Conservation (phyloP, 2,888 invertebrate genomes). For the Zelleria hepariella region DNA sequence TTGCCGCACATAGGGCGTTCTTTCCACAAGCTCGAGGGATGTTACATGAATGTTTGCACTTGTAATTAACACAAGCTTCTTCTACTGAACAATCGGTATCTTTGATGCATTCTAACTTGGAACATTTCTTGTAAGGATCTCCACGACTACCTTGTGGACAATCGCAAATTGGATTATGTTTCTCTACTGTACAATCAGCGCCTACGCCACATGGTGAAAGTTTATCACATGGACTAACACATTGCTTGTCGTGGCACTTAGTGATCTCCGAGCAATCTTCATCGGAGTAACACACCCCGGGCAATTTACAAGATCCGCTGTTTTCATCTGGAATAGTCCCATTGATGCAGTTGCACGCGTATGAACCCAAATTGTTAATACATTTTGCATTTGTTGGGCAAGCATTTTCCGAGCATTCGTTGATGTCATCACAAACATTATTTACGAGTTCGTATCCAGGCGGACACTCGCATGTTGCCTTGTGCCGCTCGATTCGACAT, state of each 20-base stretch:
- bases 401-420: conserved; percentile 84
- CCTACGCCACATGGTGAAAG: conserved; percentile 79
- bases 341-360: conserved; percentile 81
- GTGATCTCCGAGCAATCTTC: conserved; percentile 85
- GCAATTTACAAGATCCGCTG: conserved; percentile 81
- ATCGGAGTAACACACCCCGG: conserved; percentile 86
- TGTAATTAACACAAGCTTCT: conserved; percentile 83
- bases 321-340: conserved; percentile 84
- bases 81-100: conserved; percentile 81
- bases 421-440: conserved; percentile 81
- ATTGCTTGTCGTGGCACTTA: conserved; percentile 80
- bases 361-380: conserved; percentile 84
- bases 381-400: conserved; percentile 86
- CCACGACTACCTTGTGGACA: conserved; percentile 84
- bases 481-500: conserved; percentile 81
- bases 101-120: conserved; percentile 81
- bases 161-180: conserved; percentile 80
- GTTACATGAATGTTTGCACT: conserved; percentile 86
- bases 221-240: conserved; percentile 82
- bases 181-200: conserved; percentile 79
- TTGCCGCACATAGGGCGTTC: conserved; percentile 81
- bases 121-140: conserved; percentile 81
- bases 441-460: conserved; percentile 78
- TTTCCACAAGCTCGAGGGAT: conserved; percentile 87
- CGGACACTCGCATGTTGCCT: conserved; percentile 80